Conservation (phyloP, 2,888 invertebrate species). For the Cybosia mesomella region DNA sequence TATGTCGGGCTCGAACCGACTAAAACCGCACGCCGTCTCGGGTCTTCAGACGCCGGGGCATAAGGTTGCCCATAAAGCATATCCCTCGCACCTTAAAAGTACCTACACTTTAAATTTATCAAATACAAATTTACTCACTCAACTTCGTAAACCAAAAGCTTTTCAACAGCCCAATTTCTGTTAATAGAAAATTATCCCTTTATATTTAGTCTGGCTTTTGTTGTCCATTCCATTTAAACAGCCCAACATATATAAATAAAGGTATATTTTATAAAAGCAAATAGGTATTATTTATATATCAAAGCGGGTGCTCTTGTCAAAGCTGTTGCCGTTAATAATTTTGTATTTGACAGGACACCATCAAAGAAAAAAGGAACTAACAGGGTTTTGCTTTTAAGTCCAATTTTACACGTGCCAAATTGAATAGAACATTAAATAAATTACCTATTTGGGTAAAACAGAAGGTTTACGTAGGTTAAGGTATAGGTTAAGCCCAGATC, state of each 20-base stretch:
- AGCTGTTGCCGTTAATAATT: slow-evolving; percentile 23
- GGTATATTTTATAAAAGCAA: background rate
- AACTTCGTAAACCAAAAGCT: background rate
- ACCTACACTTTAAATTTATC: background rate
- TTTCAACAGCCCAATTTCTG: background rate
- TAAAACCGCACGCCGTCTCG: no score
- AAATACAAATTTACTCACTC: background rate
- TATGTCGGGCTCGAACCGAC: no score
- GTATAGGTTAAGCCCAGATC: no score
- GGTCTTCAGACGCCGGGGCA: no score
- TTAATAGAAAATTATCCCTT: slow-evolving; percentile 2
- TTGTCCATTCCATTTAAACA: background rate
- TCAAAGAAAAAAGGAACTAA: slow-evolving; percentile 36
- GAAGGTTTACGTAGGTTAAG: no score
- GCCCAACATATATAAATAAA: slow-evolving; percentile 6
- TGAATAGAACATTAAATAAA: background rate
- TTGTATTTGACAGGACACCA: slow-evolving; percentile 35
- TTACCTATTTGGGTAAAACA: background rate
- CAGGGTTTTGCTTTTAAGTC: slow-evolving; percentile 9
- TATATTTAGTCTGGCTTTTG: background rate
- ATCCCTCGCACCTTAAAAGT: no score
- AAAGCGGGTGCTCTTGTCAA: slow-evolving; percentile 31
- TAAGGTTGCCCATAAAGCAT: no score
- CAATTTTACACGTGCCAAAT: background rate
- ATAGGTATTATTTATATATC: slow-evolving; percentile 24